These are phyloP conservation scores for Sebastes dallii DNA, from an alignment of 2,797 vertebrate genomes.

Conservation along the genomic window DNA sequence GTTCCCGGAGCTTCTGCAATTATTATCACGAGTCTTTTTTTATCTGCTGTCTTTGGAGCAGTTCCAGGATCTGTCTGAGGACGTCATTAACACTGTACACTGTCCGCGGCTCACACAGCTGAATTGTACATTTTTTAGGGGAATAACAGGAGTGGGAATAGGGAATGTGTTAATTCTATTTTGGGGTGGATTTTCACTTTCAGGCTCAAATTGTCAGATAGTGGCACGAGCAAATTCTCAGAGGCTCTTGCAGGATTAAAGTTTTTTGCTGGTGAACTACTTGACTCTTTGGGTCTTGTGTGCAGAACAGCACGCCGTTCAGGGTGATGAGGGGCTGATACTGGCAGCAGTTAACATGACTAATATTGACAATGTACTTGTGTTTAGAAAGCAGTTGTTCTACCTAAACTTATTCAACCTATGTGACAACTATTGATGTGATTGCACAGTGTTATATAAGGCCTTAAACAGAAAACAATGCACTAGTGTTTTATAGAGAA, in stretches of 20 bases:
- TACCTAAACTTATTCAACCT: neutral
- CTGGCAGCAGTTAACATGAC: neutral
- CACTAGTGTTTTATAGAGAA: neutral
- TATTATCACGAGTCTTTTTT: neutral
- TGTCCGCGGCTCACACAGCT: neutral
- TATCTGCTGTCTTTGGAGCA: neutral
- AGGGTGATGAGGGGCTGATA: neutral
- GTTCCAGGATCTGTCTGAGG: neutral
- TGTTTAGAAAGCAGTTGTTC: neutral
- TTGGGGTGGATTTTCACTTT: neutral
- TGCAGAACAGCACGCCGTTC: neutral
- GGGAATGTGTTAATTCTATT: neutral
- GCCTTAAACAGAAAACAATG: neutral
- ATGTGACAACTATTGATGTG: neutral
- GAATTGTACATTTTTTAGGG: neutral
- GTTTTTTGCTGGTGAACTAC: neutral
- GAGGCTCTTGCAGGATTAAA: constrained; percentile 17
- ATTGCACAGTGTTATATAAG: neutral
- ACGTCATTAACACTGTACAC: neutral
- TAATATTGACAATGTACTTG: neutral
- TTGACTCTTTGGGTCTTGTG: neutral
- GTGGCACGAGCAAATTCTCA: neutral
- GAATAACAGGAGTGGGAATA: neutral
- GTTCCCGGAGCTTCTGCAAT: neutral
- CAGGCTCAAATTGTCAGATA: neutral